Evolutionary conservation across 2,113 vertebrate genomes (phyloP), one percentile per base, ranked within the genome.

Genomic region (Odobenus rosmarus): DNA sequence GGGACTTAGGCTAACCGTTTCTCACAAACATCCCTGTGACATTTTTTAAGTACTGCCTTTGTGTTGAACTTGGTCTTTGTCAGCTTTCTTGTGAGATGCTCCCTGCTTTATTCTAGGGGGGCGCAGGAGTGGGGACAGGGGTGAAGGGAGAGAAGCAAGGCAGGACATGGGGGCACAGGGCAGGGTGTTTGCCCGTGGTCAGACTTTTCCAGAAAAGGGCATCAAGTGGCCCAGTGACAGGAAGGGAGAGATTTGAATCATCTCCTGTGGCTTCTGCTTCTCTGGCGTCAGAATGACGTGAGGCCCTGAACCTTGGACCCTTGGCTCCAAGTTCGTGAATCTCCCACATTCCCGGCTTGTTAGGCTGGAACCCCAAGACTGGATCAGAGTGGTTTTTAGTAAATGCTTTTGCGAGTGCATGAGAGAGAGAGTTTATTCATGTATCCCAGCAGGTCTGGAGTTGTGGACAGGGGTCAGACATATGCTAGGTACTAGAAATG

Each of bases 11-110:
- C 84, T 81, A 57, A 57, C 23, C 11, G 6, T 71, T 72, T 81
- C 83, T 95, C 72, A 84, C 64, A 76, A 28, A 61, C 64, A 39
- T 81, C 90, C 83, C 76, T 49, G 80, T 81, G 94, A 69, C 79
- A 57, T 81, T 81, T 87, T 90, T 84, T 88, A 53, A 88, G 96
- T 67, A 84, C 42, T 26, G 83, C 87, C 72, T 90, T 49, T 82
- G 57, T 89, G 59, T 92, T 77, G 49, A 72, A 36, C n/a, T 39
- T 42, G 61, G 61, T 82, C 42, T 6, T 51, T 31, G 53, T 82
- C 81, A 33, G 2, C 59, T 80, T 59, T 46, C 57, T 71, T 76
- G 53, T 42, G 36, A 88, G 90, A 64, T 6, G n/a, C 61, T 62
- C 18, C 46, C 33, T 67, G 83, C 79, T 74, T 49, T 77, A 61